Conservation (phyloP, 1,140 invertebrate genomes). For the Lepidurus apus region DNA sequence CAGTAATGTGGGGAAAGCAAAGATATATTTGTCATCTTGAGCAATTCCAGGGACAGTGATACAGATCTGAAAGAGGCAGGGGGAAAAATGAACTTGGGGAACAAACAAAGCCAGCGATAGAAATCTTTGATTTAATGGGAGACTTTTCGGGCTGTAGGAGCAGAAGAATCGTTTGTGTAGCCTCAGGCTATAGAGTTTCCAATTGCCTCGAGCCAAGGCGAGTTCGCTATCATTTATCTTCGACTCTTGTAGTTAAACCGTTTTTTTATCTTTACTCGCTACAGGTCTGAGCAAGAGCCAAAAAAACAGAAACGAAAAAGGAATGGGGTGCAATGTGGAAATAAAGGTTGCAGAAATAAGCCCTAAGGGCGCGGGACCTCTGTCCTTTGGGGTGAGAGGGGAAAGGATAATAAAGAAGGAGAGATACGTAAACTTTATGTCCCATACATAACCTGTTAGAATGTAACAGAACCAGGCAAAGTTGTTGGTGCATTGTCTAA, state of each 20-base stretch:
- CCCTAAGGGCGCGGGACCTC: too few species aligned
- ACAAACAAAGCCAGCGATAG: conserved; percentile 9
- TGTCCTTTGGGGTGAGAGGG: too few species aligned
- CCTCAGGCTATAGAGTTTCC: not conserved
- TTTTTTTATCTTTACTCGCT: not conserved
- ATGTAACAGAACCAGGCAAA: too few species aligned
- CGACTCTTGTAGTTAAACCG: not conserved
- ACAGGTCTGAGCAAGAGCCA: not conserved
- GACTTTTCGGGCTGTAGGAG: not conserved
- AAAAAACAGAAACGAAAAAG: not conserved
- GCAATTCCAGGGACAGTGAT: too few species aligned
- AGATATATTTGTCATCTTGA: too few species aligned
- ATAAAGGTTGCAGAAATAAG: not conserved
- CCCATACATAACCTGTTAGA: too few species aligned
- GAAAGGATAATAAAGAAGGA: too few species aligned
- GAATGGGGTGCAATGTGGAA: not conserved
- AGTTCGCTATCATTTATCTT: conserved; percentile 7
- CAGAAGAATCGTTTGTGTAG: not conserved
- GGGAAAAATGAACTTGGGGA: not conserved
- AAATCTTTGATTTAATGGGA: conserved; percentile 1
- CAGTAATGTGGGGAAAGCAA: too few species aligned
- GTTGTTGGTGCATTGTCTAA: too few species aligned
- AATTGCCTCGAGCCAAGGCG: not conserved
- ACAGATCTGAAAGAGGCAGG: not conserved
- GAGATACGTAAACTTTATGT: too few species aligned